These are phyloP conservation scores for Beris chalybata DNA, from an alignment of 2,888 invertebrate species.

Conservation along the genomic window DNA sequence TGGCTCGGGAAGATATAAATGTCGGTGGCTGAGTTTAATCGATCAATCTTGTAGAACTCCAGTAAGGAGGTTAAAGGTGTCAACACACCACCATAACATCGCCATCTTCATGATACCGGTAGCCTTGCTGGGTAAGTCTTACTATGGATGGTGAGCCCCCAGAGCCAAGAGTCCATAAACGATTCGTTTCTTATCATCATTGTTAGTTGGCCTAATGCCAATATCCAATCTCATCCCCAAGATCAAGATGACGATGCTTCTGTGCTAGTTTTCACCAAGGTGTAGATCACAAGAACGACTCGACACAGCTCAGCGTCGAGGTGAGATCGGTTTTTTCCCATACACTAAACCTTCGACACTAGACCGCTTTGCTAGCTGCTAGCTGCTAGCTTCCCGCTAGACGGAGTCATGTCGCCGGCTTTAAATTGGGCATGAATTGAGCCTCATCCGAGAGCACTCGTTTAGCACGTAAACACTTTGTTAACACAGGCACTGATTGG, in stretches of 20 bases:
- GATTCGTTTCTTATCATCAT: constrained; percentile 16
- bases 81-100: constrained; percentile 21
- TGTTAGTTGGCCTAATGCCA: constrained; percentile 3
- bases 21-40: constrained; percentile 32
- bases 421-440: constrained; percentile 22
- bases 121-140: no score
- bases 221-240: constrained; percentile 11
- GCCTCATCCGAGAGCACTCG: constrained; percentile 12
- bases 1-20: constrained; percentile 26
- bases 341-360: neutral
- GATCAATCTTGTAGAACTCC: constrained; percentile 29
- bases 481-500: constrained; percentile 28
- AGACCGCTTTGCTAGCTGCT: neutral
- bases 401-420: constrained; percentile 20
- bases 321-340: neutral
- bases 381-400: neutral
- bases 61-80: constrained; percentile 32
- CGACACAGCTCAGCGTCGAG: neutral
- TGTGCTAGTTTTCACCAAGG: constrained; percentile 23
- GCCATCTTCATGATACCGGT: neutral
- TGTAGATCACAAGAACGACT: constrained; percentile 8
- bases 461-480: constrained; percentile 31
- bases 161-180: neutral
- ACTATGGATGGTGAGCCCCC: neutral
- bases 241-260: constrained; percentile 20